Evolutionary conservation across 2,888 invertebrate species (phyloP), one percentile per base, ranked within the genome.

Genomic region (Conchocele bisecta): DNA sequence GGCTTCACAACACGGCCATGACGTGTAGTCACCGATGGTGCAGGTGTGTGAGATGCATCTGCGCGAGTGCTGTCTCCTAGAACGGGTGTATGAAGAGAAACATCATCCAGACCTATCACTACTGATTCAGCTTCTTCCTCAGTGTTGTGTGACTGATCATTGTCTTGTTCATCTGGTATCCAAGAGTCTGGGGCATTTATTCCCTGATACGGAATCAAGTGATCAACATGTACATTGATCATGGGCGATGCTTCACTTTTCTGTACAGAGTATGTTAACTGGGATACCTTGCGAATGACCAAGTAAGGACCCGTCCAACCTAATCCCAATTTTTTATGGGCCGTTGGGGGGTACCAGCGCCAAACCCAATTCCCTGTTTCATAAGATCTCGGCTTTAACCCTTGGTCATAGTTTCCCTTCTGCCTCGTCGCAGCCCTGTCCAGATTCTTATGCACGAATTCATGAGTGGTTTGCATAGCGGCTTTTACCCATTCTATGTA

Each of bases 281-380:
- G 37, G 7, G 75, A 64, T 5, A 69, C 3, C 29, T 66, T 70
- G 17, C 28, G 20, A 3, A 70, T 17, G 3, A 70, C 66, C 17
- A 64, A 33, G 26, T 46, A 71, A 29, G 71, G 67, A 15, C 75
- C 67, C 33, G 60, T 71, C 64, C 75, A 75, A 1, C 67, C 75
- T 15, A 58, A 37, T 11, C 64, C 64, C 22, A 75, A 37, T 48
- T 59, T 67, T 29, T 41, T 35, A 20, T 57, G 46, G 15, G 63
- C 66, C 7, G 48, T 56, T 41, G 66, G 58, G 9, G 66, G 66
- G 20, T 66, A 66, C 29, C 33, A 66, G 1, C 59, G 22, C 66
- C 58, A 66, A 4, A 66, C 58, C 53, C 50, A 58, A 7, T 61
- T 35, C 7, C 33, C 42, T 31, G 17, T 17, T 5, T 1, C n/a